Conservation (phyloP, 2,888 invertebrate species). For the Agonopterix subpropinquella region DNA sequence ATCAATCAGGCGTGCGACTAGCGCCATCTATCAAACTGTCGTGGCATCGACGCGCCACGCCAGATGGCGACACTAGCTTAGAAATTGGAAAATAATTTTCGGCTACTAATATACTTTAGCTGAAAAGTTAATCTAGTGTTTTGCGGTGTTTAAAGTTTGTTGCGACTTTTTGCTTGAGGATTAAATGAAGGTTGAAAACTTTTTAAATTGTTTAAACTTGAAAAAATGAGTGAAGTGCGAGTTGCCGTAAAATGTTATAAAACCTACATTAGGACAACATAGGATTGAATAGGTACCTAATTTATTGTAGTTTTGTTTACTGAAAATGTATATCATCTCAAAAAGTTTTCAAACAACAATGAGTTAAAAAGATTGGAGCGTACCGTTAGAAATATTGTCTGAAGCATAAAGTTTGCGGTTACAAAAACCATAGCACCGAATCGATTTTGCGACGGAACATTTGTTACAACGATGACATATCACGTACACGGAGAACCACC, state of each 20-base stretch:
- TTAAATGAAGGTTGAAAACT: too few relatives aligned
- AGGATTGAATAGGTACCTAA: too few relatives aligned
- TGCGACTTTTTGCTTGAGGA: too few relatives aligned
- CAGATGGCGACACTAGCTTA: slow-evolving; percentile 63
- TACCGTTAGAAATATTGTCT: slow-evolving; percentile 8
- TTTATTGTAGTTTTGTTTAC: too few relatives aligned
- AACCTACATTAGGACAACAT: too few relatives aligned
- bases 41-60: slow-evolving; percentile 41
- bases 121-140: background rate
- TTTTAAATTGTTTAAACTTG: too few relatives aligned
- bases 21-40: slow-evolving; percentile 71
- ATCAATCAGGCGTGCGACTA: slow-evolving; percentile 64
- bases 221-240: too few relatives aligned
- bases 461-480: slow-evolving; percentile 17
- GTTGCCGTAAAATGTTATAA: too few relatives aligned
- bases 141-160: background rate
- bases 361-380: background rate
- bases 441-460: slow-evolving; percentile 15
- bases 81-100: slow-evolving; percentile 68
- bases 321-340: background rate
- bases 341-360: slow-evolving; percentile 1
- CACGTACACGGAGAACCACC: slow-evolving; percentile 16
- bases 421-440: slow-evolving; percentile 11
- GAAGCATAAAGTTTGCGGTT: slow-evolving; percentile 7
- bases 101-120: slow-evolving; percentile 13